Conservation (phyloP, 2,113 vertebrate species). For the Hypocryptadius cinnamomeus region DNA sequence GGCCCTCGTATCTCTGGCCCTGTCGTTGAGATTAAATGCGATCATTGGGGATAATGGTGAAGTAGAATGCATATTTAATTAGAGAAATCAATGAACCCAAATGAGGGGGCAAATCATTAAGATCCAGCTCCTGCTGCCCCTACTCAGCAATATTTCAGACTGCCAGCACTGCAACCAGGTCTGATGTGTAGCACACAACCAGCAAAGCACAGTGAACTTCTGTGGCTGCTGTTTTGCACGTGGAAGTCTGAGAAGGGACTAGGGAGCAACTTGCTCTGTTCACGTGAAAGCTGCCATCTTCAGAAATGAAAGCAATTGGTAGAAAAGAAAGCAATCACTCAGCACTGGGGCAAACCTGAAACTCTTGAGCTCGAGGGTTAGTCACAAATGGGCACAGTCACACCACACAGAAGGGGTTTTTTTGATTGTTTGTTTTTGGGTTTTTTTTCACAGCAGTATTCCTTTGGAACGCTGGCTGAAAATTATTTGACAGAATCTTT, state of each 20-base stretch:
- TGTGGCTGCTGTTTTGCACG: background rate
- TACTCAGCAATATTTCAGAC: background rate
- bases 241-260: background rate
- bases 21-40: background rate
- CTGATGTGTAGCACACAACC: background rate
- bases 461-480: background rate
- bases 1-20: background rate
- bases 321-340: background rate
- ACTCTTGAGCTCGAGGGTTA: background rate
- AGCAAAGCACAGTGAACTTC: background rate
- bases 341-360: background rate
- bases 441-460: background rate
- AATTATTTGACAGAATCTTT: background rate
- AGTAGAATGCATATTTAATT: conserved; percentile 26
- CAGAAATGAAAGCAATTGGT: background rate
- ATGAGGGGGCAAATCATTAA: background rate
- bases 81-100: conserved; percentile 20
- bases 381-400: background rate
- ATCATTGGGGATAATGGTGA: conserved; percentile 10
- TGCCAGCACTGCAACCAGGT: fast-evolving
- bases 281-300: background rate
- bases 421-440: too few relatives aligned
- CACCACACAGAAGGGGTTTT: background rate
- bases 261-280: background rate
- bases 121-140: background rate